Evolutionary conservation across 2,113 vertebrate species (phyloP).

Genomic region (Nycticryphes semicollaris): DNA sequence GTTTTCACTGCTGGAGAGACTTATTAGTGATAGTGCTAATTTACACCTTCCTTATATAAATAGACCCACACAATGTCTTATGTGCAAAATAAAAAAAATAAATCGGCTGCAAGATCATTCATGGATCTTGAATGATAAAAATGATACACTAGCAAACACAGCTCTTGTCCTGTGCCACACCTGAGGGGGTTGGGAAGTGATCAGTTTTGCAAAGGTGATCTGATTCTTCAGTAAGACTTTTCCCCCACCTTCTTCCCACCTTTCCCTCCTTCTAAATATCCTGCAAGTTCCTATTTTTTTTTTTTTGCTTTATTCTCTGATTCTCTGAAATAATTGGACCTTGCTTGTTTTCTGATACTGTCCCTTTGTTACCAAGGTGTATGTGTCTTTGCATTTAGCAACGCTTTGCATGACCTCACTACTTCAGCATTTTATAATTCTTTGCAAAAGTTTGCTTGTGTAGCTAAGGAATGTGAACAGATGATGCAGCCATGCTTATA

Average conservation of each 20-base stretch:
- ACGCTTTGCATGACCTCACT: neutral
- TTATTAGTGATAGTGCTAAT: neutral
- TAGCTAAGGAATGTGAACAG: neutral
- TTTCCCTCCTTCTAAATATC: too few species aligned
- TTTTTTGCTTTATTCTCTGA: too few species aligned
- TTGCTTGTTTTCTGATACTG: neutral
- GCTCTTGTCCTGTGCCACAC: neutral
- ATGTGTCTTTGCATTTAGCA: neutral
- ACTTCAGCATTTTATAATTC: neutral
- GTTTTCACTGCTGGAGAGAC: neutral
- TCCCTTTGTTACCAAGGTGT: neutral
- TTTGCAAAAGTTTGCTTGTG: neutral
- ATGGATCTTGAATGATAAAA: neutral
- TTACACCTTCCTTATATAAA: neutral
- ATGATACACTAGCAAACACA: neutral
- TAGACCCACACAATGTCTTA: neutral
- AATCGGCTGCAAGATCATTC: neutral
- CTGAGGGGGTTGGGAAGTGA: neutral
- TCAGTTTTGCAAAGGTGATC: neutral
- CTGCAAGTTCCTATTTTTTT: neutral
- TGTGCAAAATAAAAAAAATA: neutral
- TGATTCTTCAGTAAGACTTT: neutral
- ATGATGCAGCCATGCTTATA: neutral
- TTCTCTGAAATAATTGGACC: neutral
- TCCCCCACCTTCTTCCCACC: too few species aligned